A percentile compares a stretch with the other conserved stretches of the same genome.
phyloP scores from a whole-genome alignment of 2,797 vertebrate species.

The Sebastiscus tertius region DNA sequence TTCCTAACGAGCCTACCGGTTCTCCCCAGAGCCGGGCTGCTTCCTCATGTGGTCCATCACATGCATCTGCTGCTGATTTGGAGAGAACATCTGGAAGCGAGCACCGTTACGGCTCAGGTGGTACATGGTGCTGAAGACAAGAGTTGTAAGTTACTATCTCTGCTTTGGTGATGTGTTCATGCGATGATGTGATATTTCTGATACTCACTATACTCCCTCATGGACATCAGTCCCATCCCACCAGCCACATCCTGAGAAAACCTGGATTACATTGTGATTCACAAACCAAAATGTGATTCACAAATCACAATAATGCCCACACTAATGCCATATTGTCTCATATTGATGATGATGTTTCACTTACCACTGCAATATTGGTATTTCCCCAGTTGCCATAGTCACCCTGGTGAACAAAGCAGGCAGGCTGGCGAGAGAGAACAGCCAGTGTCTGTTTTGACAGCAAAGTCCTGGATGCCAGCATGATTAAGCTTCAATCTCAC shows the following conservation, averaged over 20 bases:
- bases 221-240: slow-evolving; percentile 84
- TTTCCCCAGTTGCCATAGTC: slow-evolving; percentile 84
- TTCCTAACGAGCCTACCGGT: slow-evolving; percentile 65
- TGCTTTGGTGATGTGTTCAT: neutral
- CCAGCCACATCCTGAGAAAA: slow-evolving; percentile 84
- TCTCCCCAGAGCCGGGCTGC: slow-evolving; percentile 78
- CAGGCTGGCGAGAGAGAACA: slow-evolving; percentile 72
- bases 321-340: neutral
- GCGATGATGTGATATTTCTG: neutral
- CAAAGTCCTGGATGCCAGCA: slow-evolving; percentile 76
- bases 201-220: slow-evolving; percentile 83
- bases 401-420: slow-evolving; percentile 77
- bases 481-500: slow-evolving; percentile 48
- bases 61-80: slow-evolving; percentile 84
- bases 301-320: neutral
- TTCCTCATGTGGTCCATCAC: slow-evolving; percentile 81
- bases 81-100: slow-evolving; percentile 82
- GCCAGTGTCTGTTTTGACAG: slow-evolving; percentile 75
- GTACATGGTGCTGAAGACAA: slow-evolving; percentile 81
- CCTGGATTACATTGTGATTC: slow-evolving; percentile 58
- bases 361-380: slow-evolving; percentile 81
- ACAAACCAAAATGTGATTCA: neutral
- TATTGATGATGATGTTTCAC: slow-evolving; percentile 19
- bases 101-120: slow-evolving; percentile 83
- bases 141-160: slow-evolving; percentile 20